Base-by-base conservation (phyloP, 1,140 invertebrate species). In the Hormaphis cornu region DNA sequence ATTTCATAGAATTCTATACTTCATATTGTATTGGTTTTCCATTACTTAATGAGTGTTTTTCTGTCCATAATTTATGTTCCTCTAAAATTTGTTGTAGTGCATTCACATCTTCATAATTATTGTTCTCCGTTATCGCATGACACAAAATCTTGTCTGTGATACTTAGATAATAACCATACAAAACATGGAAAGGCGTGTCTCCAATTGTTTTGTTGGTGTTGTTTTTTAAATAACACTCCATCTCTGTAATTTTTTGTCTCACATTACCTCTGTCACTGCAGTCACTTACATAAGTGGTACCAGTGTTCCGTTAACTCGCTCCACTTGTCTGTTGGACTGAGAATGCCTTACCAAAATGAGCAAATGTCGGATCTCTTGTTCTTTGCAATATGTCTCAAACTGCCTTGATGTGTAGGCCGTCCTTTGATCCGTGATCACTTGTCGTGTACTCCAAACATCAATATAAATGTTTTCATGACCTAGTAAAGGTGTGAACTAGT, bases 91-190 rank as follows among this genome's bases (percentile, higher is more conserved):
- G 7, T 48, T 14, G 48, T 50, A 8, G 24, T 26, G 6, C 35
- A 16, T n/a, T 30, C 24, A 6, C 28, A 20, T 52, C 20, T 33
- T n/a, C 18, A 22, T 52, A 16, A 4, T 16, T 28, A 26, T 30
- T 12, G 33, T 35, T 20, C 18, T 46, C 26, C 14, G 30, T 20
- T 22, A 35, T 12, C 5, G 12, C 33, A 56, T 56, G 18, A 16
- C 30, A 37, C 9, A 50, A 24, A 9, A 40, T 20, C 20, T 28
- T n/a, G 9, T 54, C 35, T 10, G 7, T 18, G 18, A 52, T 22
- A 22, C 18, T 35, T 42, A 53, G 46, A n/a, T 33, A 26, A 48
- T 70, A 70, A 20, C 69, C 69, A 20, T 30, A 28, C 14, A 70
- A 33, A 10, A 46, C 16, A n/a, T 58, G 22, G 20, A 58, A 70